Base-by-base conservation (phyloP, 2,797 vertebrate species). In the Aotus griseimembra region DNA sequence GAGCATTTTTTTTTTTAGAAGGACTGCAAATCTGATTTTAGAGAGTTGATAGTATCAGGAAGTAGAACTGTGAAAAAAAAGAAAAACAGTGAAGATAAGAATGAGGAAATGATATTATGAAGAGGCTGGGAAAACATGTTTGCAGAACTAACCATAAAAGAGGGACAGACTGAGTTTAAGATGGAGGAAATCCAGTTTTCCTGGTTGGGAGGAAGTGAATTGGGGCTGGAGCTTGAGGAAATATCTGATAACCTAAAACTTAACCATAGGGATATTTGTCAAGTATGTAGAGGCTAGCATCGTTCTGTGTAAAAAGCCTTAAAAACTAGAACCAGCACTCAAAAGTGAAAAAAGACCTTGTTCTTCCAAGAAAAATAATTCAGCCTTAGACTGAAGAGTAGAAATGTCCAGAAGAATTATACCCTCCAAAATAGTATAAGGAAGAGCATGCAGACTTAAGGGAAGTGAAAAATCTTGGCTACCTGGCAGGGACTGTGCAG, bases 361-460 rank as follows among this genome's bases (percentile, higher is more conserved):
- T 88, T 86, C 67, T 85, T 96, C 75, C 61, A 89, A 76, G 61
- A 50, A 39, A 88, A 90, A 41, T 67, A 77, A 52, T 86, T 80
- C 11, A 64, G 36, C 26, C 14, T 61, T 73, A 80, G 24, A 81
- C 55, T n/a, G 5, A 50, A 92, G 15, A 44, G 26, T 72, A 39
- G 57, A 81, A 77, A 93, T 86, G 94, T 13, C 36, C 33, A 24
- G 48, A 64, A 92, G 77, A 96, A 72, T 91, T 24, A 57, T 22
- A 91, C 20, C 20, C 30, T 39, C n/a, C 52, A 76, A 75, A 90
- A 44, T 20, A 89, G 61, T 76, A 30, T 10, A 58, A 58, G 9
- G 30, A 86, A 61, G 17, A 67, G 39, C 7, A 6, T 50, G 33
- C 7, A 84, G 64, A 46, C 39, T 61, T 90, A n/a, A 44, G 22